Evolutionary conservation across 2,888 invertebrate genomes (phyloP), one percentile per base, ranked within the genome.

Genomic region (Thelaira solivaga): DNA sequence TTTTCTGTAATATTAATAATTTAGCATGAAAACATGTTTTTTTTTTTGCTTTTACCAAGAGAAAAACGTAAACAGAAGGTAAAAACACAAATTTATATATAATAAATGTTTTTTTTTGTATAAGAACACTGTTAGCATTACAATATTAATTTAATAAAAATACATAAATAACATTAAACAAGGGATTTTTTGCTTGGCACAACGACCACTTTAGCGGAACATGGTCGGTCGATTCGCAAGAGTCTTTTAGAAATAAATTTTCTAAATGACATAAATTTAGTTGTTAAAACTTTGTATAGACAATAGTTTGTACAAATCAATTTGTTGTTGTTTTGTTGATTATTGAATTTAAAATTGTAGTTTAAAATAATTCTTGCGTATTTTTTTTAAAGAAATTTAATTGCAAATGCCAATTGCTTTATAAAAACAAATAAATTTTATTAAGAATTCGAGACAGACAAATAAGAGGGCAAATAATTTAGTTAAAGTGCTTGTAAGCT

Each of bases 371-470:
- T 53, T 45, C 57, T 49, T 62, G 4, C 6, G 26, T 41, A 18
- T 16, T 36, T 68, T 36, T 57, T 26, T 6, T 18, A 20, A 22
- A 22, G 49, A 64, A 69, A 69, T 78, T 78, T 78, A 74, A 78
- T 78, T 78, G 69, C 68, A 69, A 78, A 69, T 69, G 74, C 18
- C 78, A 53, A 26, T 41, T 34, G n/a, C 45, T 31, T 18, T 51
- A 61, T 55, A 57, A 62, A 73, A 74, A 69, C 47, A 31, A 64
- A 78, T 78, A 69, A 74, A 78, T 78, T 74, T 74, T 69, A 7
- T 62, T 53, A 16, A 49, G 39, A 29, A 16, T 7, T 1, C n/a
- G 34, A 65, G 11, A 65, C 59, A 29, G 61, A 36, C 4, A 29
- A 3, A 51, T 7, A 20, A 45, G 18, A 20, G 45, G 18, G 24